These are phyloP conservation scores for Brachylomia viminalis DNA, from an alignment of 2,888 invertebrate genomes.

Conservation along the genomic window DNA sequence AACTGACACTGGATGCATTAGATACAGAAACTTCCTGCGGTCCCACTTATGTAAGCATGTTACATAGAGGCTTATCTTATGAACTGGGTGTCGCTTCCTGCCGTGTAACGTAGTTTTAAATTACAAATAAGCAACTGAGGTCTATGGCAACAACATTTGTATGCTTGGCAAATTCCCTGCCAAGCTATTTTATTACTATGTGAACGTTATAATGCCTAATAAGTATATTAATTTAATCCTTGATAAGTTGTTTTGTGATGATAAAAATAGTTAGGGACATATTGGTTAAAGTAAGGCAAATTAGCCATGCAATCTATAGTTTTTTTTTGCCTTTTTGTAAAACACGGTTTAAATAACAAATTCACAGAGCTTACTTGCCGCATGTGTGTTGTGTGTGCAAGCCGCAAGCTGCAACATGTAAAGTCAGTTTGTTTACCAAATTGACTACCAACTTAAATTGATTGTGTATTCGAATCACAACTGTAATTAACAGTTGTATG, in stretches of 20 bases:
- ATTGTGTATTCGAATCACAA: too few relatives aligned
- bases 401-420: neutral
- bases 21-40: slow-evolving; percentile 22
- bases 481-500: too few relatives aligned
- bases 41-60: neutral
- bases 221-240: neutral
- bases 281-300: neutral
- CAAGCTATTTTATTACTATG: neutral
- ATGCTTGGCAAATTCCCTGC: too few relatives aligned
- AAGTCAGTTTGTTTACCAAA: too few relatives aligned
- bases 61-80: slow-evolving; percentile 32
- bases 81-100: slow-evolving; percentile 29
- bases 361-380: neutral
- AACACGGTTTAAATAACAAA: too few relatives aligned
- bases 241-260: neutral
- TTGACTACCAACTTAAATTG: too few relatives aligned
- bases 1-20: neutral
- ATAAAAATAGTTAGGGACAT: slow-evolving; percentile 1
- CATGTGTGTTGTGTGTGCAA: neutral
- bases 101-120: neutral
- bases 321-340: neutral
- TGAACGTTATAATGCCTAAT: neutral
- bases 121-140: neutral
- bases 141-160: neutral
- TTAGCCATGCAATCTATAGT: neutral